Base-by-base conservation (phyloP, 2,888 invertebrate genomes). In the Drosophila pseudotalamancana region DNA sequence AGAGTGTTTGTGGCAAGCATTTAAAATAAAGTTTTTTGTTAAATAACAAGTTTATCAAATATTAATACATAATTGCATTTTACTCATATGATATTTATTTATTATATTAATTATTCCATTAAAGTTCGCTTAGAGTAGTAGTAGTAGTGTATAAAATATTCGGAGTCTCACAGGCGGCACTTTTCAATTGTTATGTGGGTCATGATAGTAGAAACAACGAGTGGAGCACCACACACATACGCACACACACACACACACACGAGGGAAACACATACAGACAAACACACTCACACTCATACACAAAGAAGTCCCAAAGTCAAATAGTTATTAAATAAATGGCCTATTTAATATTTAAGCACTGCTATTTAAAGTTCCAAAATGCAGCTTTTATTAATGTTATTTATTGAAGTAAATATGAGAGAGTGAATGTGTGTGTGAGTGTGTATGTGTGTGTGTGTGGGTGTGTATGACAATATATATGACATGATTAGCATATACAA, bases 401-500 rank as follows among this genome's bases (percentile, higher is more conserved):
- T 37, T 40, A 34, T 39, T 29, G 19, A 11, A 23, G 18, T 25
- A n/a, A 34, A 14, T 6, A n/a, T 45, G 16, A 5, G 23, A 23
- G 16, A 23, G 25, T 21, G 32, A 54, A 19, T 23, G 21, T 39
- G 6, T 23, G 9, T 56, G 12, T 45, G 12, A 3, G n/a, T 32
- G 49, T 37, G 46, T 34, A 25, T 51, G 46, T 34, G 56, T 12
- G 55, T 49, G 51, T 54, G 45, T 37, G 39, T 67, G 63, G 63
- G 35, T 51, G 42, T 46, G 43, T 56, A 65, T 51, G 31, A 37
- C 48, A 68, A 35, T 51, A 49, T 46, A 49, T 56, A 65, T 51
- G 31, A 37, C 48, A 72, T 72, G 72, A 64, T 51, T 64, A 60
- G 72, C 72, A 72, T 55, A 72, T 49, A 54, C 55, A 72, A 45